Evolutionary conservation across 2,888 invertebrate species (phyloP).

Genomic region (Patella pellucida): DNA sequence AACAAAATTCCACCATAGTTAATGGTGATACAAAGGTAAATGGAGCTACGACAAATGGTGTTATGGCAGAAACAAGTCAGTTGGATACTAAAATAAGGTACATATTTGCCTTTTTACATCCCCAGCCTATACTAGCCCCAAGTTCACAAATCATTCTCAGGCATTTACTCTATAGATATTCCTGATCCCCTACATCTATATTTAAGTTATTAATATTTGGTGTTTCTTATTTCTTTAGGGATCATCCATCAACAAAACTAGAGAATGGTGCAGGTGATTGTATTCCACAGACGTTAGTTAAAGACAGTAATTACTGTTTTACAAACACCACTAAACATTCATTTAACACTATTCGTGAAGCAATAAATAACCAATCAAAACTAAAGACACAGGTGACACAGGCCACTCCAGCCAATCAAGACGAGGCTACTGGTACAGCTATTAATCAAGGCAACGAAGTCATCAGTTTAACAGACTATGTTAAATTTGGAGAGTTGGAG

Average conservation of each 20-base stretch:
- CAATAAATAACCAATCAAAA: neutral
- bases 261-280: neutral
- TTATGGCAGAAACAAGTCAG: too few relatives aligned
- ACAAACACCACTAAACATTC: neutral
- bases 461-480: neutral
- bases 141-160: too few relatives aligned
- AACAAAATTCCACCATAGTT: too few relatives aligned
- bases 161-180: too few relatives aligned
- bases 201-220: too few relatives aligned
- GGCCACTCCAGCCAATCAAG: neutral
- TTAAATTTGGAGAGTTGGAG: constrained; percentile 68
- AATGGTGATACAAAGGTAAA: too few relatives aligned
- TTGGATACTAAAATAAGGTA: too few relatives aligned
- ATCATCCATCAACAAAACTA: neutral
- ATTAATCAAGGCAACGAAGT: neutral
- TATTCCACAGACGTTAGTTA: neutral
- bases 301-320: neutral
- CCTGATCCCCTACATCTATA: too few relatives aligned
- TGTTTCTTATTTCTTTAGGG: too few relatives aligned
- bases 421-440: neutral
- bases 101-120: too few relatives aligned
- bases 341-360: neutral
- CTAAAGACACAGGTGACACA: neutral
- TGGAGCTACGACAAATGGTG: too few relatives aligned
- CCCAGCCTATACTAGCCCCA: too few relatives aligned